Conservation (phyloP, 1,140 invertebrate species). For the Samia ricini region DNA sequence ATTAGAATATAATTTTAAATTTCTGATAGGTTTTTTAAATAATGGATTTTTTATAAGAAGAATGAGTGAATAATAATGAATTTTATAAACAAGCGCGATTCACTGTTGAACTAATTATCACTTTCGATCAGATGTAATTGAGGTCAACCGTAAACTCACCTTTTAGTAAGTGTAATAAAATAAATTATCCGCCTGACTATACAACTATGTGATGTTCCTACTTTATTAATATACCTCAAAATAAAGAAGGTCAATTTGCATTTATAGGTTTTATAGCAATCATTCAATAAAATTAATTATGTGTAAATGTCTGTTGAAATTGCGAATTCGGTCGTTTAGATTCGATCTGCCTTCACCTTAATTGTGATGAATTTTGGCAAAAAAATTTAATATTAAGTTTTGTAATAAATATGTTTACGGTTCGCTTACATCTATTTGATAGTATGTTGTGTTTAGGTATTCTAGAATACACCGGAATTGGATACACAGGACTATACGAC, state of each 20-base stretch:
- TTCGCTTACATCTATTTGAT: background rate
- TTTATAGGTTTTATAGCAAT: background rate
- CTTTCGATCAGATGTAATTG: background rate
- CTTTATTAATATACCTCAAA: background rate
- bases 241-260: background rate
- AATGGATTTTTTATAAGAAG: background rate
- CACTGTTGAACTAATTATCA: background rate
- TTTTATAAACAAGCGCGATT: background rate
- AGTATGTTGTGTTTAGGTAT: too few species aligned
- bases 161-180: background rate
- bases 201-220: background rate
- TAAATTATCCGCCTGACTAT: background rate
- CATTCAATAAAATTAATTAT: background rate
- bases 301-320: background rate
- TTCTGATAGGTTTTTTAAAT: background rate
- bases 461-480: too few species aligned
- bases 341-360: background rate
- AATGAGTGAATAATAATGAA: background rate
- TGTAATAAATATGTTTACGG: background rate
- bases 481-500: too few species aligned
- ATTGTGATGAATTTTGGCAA: background rate
- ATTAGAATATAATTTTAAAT: background rate
- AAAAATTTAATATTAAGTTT: too few species aligned
- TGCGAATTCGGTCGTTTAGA: background rate
- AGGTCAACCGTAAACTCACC: background rate